Percentiles rank a stretch among this genome's conserved stretches.
These are phyloP conservation scores for Pteromalus puparum DNA, from an alignment of 1,140 invertebrate genomes.

Conservation along the genomic window DNA sequence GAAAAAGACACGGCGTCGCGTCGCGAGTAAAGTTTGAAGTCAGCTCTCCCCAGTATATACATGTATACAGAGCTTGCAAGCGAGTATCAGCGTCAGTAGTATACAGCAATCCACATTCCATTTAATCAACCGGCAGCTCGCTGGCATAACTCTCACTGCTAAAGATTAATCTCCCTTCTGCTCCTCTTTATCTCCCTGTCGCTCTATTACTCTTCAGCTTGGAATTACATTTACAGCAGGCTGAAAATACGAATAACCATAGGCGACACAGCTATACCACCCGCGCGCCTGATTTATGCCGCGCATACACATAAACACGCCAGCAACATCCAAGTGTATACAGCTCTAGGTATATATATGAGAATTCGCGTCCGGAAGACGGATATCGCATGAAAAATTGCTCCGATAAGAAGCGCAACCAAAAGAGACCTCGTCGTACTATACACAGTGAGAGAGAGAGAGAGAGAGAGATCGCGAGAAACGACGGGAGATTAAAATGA, in stretches of 20 bases:
- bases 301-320: neutral
- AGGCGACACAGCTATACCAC: neutral
- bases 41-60: too few species aligned
- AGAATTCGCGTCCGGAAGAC: neutral
- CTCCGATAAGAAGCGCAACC: neutral
- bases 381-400: conserved; percentile 1
- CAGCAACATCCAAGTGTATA: conserved; percentile 18
- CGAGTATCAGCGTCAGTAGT: neutral
- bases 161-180: conserved; percentile 20
- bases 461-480: too few species aligned
- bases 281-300: neutral
- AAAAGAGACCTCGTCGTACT: too few species aligned
- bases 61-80: too few species aligned
- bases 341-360: neutral
- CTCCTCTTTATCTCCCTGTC: conserved; percentile 27
- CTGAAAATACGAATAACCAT: conserved; percentile 9
- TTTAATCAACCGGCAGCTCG: conserved; percentile 10
- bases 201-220: conserved; percentile 18
- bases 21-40: neutral
- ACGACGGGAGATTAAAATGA: conserved; percentile 13
- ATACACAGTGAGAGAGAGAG: too few species aligned
- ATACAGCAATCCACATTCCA: neutral
- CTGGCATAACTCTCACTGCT: conserved; percentile 1
- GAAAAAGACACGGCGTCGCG: neutral
- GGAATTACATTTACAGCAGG: conserved; percentile 24